Percentiles rank a stretch among this genome's conserved stretches.
Evolutionary conservation across 2,888 invertebrate species (phyloP).

Genomic region (Gordius sp.): DNA sequence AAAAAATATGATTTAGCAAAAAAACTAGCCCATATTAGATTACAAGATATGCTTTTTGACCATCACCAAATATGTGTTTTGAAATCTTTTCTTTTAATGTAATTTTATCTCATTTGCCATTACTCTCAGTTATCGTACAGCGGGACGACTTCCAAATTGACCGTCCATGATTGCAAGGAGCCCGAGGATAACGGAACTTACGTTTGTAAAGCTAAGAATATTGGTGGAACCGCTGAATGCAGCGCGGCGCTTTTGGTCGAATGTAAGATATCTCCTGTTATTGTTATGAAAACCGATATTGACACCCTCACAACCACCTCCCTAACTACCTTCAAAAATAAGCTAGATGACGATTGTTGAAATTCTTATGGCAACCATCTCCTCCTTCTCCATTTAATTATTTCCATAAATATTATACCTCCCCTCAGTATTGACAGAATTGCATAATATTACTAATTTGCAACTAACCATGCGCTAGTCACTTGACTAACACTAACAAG

Average conservation of each 20-base stretch:
- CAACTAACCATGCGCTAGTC: too few species aligned
- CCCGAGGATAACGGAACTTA: constrained; percentile 21
- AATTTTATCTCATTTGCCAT: background rate
- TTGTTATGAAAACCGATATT: background rate
- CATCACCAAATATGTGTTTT: too few species aligned
- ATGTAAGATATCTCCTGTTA: constrained; percentile 21
- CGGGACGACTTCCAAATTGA: constrained; percentile 1
- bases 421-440: too few species aligned
- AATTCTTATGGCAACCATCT: too few species aligned
- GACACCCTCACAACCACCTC: background rate
- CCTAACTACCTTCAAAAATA: constrained; percentile 8
- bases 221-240: constrained; percentile 26
- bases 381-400: too few species aligned
- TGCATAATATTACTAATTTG: too few species aligned
- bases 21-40: too few species aligned
- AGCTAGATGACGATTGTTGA: background rate
- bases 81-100: background rate
- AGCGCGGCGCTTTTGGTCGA: constrained; percentile 26
- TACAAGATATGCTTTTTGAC: too few species aligned
- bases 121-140: background rate
- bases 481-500: too few species aligned
- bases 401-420: too few species aligned
- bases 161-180: background rate
- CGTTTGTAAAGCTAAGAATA: constrained; percentile 25
- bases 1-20: too few species aligned